These are phyloP conservation scores for Pangasius krempfi DNA, from an alignment of 2,797 vertebrate genomes.

Conservation along the genomic window DNA sequence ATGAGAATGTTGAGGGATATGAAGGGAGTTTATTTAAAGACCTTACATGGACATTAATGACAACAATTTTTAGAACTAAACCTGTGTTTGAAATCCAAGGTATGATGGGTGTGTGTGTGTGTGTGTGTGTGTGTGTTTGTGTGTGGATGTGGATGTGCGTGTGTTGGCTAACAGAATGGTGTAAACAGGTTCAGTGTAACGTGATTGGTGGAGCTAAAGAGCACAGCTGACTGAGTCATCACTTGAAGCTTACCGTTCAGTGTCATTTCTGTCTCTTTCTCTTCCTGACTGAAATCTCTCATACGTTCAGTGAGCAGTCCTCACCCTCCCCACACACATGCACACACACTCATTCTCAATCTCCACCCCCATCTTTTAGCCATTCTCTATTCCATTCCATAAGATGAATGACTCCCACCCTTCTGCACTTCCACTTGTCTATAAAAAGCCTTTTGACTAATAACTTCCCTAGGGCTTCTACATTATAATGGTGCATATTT, in stretches of 20 bases:
- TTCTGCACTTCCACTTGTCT: conserved; percentile 11
- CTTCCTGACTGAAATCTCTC: conserved; percentile 12
- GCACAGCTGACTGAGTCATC: conserved; percentile 58
- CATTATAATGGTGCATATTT: conserved; percentile 34
- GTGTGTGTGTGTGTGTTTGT: not conserved
- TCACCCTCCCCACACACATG: not conserved
- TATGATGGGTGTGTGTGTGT: not conserved
- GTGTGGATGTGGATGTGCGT: not conserved
- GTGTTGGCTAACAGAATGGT: conserved; percentile 7
- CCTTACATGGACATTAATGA: not conserved
- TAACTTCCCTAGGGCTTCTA: conserved; percentile 15
- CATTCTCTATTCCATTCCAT: conserved; percentile 5
- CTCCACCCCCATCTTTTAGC: conserved; percentile 9
- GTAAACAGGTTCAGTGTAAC: conserved; percentile 48
- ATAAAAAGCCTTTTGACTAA: conserved; percentile 43
- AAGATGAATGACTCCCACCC: conserved; percentile 34
- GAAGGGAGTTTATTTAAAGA: not conserved
- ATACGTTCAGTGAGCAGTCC: not conserved
- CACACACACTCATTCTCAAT: not conserved
- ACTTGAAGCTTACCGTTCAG: conserved; percentile 39
- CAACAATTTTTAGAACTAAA: not conserved
- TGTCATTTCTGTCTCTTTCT: conserved; percentile 24
- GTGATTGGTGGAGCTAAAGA: conserved; percentile 50
- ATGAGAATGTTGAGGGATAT: not conserved
- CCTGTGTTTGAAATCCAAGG: not conserved